Evolutionary conservation across 2,113 vertebrate genomes (phyloP), one percentile per base, ranked within the genome.

Genomic region (Camelus bactrianus): DNA sequence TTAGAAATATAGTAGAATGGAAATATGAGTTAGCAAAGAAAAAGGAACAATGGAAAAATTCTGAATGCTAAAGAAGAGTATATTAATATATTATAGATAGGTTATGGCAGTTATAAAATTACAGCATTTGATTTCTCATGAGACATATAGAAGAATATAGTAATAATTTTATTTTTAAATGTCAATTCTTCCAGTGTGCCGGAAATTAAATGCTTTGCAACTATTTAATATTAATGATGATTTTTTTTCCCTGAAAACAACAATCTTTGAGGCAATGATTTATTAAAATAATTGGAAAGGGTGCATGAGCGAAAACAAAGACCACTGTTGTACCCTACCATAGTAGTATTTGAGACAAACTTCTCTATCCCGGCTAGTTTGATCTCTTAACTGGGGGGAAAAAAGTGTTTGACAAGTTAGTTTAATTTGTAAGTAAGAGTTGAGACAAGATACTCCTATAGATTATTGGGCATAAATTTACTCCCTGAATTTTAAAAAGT

Each of bases 141-240:
- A 90, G 69, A 70, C 52, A 70, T 76, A 90, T 89, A 90, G 35
- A 94, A 91, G 58, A 96, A 60, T 80, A 5, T 38, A 85, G 4
- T 83, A 52, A 73, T 79, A 91, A 32, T 72, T 93, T 91, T 26
- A 56, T 67, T 94, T 92, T 77, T 86, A 54, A 52, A 50, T 92
- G 54, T 54, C 58, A 93, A 17, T 65, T 83, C 38, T 80, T 82
- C 79, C 6, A 93, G 30, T 69, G 35, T 42, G 17, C 52, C 58
- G 89, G 48, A 93, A 91, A 46, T 93, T 42, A 67, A 95, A 58
- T 72, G 20, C 20, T 69, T 77, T 92, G 14, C 10, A 93, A 54
- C 13, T 95, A 46, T 80, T 93, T 95, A 80, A 91, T 90, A 88
- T 86, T 69, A 30, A 30, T 93, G 42, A 67, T 84, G 17, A 80